Evolutionary conservation across 2,888 invertebrate species (phyloP).

Genomic region (Ormyrus thymus): DNA sequence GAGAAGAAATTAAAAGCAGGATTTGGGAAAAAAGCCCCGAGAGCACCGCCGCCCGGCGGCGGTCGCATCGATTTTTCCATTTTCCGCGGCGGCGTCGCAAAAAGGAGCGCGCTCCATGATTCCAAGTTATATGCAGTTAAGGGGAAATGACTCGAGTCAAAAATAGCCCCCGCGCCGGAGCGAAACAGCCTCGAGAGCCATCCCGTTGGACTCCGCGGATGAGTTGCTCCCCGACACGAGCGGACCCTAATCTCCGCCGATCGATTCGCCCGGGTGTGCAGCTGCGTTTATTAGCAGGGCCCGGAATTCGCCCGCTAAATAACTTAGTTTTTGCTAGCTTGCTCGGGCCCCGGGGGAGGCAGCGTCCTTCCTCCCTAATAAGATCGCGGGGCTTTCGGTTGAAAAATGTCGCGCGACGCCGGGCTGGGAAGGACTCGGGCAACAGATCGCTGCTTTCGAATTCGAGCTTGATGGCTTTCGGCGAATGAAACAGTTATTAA

Average conservation of each 20-base stretch:
- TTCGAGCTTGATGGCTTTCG: too few species aligned
- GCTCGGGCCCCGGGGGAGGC: too few species aligned
- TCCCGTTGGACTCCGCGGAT: constrained; percentile 32
- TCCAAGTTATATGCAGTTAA: constrained; percentile 51
- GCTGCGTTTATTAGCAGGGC: constrained; percentile 25
- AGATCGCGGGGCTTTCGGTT: too few species aligned
- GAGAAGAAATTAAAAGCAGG: constrained; percentile 21
- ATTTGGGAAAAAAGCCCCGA: background rate
- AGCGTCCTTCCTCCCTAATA: too few species aligned
- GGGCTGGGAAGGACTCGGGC: too few species aligned
- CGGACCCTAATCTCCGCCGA: constrained; percentile 37
- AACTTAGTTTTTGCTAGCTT: too few species aligned
- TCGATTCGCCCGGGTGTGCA: constrained; percentile 11
- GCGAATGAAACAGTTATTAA: too few species aligned
- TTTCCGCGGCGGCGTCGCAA: constrained; percentile 6
- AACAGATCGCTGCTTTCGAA: too few species aligned
- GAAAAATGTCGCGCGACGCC: too few species aligned
- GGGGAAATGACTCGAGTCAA: constrained; percentile 50
- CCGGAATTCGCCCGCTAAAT: too few species aligned
- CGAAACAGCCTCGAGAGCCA: constrained; percentile 2
- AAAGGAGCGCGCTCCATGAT: constrained; percentile 9
- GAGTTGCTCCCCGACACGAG: constrained; percentile 25
- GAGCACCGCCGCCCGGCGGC: too few species aligned
- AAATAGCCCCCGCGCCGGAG: constrained; percentile 20
- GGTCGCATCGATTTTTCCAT: constrained; percentile 46